Conservation (phyloP, 2,797 vertebrate genomes). For the Phrynocephalus vlangalii region DNA sequence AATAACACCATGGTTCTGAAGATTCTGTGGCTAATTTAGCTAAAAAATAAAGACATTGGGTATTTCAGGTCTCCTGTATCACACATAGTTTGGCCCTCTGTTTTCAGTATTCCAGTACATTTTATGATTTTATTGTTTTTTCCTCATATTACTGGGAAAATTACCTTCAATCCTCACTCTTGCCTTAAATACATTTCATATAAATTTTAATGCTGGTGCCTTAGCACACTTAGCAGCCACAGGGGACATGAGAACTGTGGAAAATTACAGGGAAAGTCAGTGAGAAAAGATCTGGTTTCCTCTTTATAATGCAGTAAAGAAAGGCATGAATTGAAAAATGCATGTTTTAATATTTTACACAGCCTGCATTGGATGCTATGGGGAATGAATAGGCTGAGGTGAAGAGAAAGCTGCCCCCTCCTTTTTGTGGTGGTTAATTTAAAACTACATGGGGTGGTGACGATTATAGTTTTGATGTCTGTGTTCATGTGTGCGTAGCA, state of each 20-base stretch:
- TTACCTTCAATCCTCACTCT: constrained; percentile 67
- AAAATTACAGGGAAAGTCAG: constrained; percentile 63
- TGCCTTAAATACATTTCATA: constrained; percentile 76
- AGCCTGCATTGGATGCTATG: constrained; percentile 10
- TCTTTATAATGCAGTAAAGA: constrained; percentile 69
- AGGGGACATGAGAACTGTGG: constrained; percentile 62
- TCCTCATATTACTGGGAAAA: constrained; percentile 62
- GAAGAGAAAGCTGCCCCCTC: constrained; percentile 23
- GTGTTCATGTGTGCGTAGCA: background rate
- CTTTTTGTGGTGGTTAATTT: constrained; percentile 9
- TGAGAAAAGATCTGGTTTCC: constrained; percentile 73
- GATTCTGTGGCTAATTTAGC: constrained; percentile 49
- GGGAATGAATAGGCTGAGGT: constrained; percentile 7
- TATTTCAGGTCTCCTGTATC: too few species aligned
- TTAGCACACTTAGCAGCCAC: constrained; percentile 67
- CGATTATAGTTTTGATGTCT: background rate
- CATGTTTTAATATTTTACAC: constrained; percentile 72
- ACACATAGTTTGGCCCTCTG: constrained; percentile 36
- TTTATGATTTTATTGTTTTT: constrained; percentile 67
- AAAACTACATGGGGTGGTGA: constrained; percentile 50
- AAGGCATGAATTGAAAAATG: constrained; percentile 65
- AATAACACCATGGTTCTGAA: background rate
- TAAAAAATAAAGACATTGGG: background rate
- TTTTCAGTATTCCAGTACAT: constrained; percentile 68
- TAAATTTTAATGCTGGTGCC: constrained; percentile 73